Evolutionary conservation across 2,888 invertebrate genomes (phyloP).

Genomic region (Chrysodeixis includens): DNA sequence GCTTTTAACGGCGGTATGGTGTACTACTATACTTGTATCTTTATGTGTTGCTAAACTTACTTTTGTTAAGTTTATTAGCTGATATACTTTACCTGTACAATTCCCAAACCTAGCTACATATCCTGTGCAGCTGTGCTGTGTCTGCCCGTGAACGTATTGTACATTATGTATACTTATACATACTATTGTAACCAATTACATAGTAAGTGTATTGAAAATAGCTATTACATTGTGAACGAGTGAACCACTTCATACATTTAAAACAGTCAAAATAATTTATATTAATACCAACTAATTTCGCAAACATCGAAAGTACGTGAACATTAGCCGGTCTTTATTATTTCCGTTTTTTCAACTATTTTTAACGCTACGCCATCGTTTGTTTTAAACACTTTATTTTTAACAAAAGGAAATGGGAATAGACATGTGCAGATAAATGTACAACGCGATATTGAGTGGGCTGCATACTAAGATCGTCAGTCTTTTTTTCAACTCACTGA

Average conservation of each 20-base stretch:
- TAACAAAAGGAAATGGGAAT: slow-evolving; percentile 3
- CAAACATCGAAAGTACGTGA: neutral
- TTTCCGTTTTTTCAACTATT: slow-evolving; percentile 1
- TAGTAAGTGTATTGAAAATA: slow-evolving; percentile 1
- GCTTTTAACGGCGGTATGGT: too few relatives aligned
- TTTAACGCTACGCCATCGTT: slow-evolving; percentile 39
- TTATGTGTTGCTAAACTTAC: too few relatives aligned
- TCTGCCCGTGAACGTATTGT: too few relatives aligned
- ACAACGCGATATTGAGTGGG: slow-evolving; percentile 3
- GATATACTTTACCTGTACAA: too few relatives aligned
- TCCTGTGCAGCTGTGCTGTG: too few relatives aligned
- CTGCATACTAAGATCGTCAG: neutral
- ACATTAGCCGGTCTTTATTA: neutral
- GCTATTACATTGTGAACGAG: slow-evolving; percentile 4
- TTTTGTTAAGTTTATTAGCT: too few relatives aligned
- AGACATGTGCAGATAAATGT: slow-evolving; percentile 1
- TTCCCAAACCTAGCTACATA: too few relatives aligned
- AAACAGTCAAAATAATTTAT: slow-evolving; percentile 28
- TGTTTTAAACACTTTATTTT: slow-evolving; percentile 12
- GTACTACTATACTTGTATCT: too few relatives aligned
- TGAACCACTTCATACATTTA: slow-evolving; percentile 8
- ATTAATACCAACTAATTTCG: neutral
- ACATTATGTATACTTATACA: neutral
- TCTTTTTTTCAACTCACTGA: neutral
- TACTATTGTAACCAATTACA: neutral